phyloP scores from a whole-genome alignment of 2,113 vertebrate genomes.

The Chaetodon trifascialis region DNA sequence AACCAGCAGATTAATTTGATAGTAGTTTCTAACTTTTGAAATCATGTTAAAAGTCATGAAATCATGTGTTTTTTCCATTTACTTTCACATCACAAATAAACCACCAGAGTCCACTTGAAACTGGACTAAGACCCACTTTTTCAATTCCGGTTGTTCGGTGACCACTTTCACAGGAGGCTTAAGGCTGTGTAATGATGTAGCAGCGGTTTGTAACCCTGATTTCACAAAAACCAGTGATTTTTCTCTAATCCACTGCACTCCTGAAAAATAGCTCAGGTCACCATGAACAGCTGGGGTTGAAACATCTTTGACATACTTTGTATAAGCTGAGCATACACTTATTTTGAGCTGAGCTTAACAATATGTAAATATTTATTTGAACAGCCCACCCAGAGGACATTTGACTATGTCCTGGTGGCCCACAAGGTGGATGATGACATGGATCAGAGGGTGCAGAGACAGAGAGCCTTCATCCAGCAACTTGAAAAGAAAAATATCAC shows the following conservation, averaged over 20 bases:
- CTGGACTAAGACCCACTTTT: too few relatives aligned
- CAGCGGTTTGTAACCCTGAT: not conserved
- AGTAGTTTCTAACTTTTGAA: too few relatives aligned
- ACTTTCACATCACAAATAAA: too few relatives aligned
- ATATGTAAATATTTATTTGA: not conserved
- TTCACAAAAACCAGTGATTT: not conserved
- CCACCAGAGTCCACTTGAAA: too few relatives aligned
- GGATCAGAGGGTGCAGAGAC: conserved; percentile 71
- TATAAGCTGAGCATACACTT: not conserved
- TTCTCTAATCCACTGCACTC: not conserved
- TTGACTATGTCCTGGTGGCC: conserved; percentile 90
- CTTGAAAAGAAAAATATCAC: conserved; percentile 84
- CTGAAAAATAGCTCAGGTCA: not conserved
- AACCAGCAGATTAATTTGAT: too few relatives aligned
- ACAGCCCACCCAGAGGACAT: conserved; percentile 64
- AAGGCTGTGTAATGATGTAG: not conserved
- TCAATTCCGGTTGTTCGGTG: too few relatives aligned
- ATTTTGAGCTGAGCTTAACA: not conserved
- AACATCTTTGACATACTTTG: not conserved
- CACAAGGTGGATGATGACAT: conserved; percentile 19
- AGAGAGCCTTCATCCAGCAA: conserved; percentile 82
- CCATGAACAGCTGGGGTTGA: not conserved
- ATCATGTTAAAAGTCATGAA: too few relatives aligned
- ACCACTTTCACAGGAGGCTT: too few relatives aligned
- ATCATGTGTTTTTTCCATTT: too few relatives aligned